These are phyloP conservation scores for Oligia fasciuncula DNA, from an alignment of 2,888 invertebrate genomes.

Conservation along the genomic window DNA sequence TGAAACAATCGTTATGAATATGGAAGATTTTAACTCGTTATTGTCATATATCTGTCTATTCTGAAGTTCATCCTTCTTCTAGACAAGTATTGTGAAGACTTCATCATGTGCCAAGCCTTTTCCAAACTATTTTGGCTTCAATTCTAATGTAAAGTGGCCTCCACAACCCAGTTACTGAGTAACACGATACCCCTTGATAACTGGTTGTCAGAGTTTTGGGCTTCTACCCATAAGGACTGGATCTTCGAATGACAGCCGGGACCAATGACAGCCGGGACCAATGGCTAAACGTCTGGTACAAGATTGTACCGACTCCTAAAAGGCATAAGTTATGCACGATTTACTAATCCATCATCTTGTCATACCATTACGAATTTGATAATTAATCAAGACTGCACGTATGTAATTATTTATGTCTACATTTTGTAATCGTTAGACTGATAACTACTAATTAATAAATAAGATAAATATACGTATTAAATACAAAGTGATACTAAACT, in stretches of 20 bases:
- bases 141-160: background rate
- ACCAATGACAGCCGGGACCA: background rate
- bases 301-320: background rate
- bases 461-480: background rate
- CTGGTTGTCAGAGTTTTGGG: background rate
- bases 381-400: background rate
- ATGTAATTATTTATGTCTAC: background rate
- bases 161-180: background rate
- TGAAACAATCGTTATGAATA: background rate
- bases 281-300: background rate
- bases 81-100: too few species aligned
- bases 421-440: background rate
- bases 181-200: background rate
- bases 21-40: background rate
- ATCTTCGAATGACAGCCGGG: background rate
- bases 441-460: background rate
- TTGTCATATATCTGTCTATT: background rate
- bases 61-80: background rate
- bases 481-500: background rate
- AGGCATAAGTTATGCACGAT: background rate
- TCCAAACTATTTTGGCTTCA: too few species aligned
- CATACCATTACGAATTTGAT: background rate
- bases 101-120: background rate
- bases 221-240: background rate
- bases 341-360: background rate